Evolutionary conservation across 2,888 invertebrate genomes (phyloP).

Genomic region (Brachypterus glaber): DNA sequence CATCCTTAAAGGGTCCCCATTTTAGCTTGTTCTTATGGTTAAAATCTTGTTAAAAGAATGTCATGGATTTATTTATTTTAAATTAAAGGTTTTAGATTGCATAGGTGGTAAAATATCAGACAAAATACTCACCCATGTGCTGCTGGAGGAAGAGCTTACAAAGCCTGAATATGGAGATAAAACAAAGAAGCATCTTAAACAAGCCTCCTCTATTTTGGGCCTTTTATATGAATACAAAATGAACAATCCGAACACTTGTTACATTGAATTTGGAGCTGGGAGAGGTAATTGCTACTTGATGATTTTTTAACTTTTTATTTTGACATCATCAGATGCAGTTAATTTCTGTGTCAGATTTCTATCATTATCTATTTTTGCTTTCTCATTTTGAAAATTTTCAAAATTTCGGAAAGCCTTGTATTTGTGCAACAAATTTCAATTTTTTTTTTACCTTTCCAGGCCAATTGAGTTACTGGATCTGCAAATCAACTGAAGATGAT

Average conservation of each 20-base stretch:
- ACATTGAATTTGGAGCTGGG: constrained; percentile 84
- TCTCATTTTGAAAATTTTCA: too few relatives aligned
- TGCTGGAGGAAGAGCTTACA: constrained; percentile 43
- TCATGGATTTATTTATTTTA: too few relatives aligned
- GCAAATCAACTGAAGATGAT: constrained; percentile 46
- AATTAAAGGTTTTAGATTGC: constrained; percentile 14
- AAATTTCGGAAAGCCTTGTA: too few relatives aligned
- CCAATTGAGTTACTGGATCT: constrained; percentile 69
- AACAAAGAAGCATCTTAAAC: constrained; percentile 64
- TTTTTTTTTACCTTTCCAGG: constrained; percentile 41
- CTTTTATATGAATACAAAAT: constrained; percentile 54
- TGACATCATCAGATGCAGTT: too few relatives aligned
- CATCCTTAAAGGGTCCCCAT: too few relatives aligned
- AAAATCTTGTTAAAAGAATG: too few relatives aligned
- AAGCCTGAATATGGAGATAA: constrained; percentile 51
- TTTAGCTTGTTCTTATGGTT: too few relatives aligned
- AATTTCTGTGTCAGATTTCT: too few relatives aligned
- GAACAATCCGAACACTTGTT: constrained; percentile 55
- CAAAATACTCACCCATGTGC: constrained; percentile 37
- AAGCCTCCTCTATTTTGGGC: constrained; percentile 68
- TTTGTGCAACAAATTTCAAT: not conserved
- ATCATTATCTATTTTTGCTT: too few relatives aligned
- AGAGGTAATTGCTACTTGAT: constrained; percentile 49
- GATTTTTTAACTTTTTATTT: not conserved
- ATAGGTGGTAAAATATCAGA: constrained; percentile 34